A percentile compares a stretch with the other conserved stretches of the same genome.
These are phyloP conservation scores for Brachyistius frenatus DNA, from an alignment of 2,113 vertebrate species.

Conservation along the genomic window DNA sequence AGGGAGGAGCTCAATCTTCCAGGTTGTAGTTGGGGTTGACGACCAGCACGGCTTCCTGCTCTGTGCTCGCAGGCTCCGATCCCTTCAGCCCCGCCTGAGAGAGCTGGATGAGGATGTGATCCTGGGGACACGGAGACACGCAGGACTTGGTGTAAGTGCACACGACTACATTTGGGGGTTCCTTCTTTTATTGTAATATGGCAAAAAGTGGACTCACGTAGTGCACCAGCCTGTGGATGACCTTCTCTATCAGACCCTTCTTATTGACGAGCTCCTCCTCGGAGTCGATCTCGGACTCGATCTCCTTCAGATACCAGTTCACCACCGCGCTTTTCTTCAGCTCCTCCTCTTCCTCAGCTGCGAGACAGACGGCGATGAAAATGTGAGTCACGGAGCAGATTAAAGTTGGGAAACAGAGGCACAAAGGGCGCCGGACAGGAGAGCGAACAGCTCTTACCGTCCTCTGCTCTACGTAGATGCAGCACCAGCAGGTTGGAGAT, in stretches of 20 bases:
- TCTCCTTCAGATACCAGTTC: constrained; percentile 99
- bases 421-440: not conserved
- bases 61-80: constrained; percentile 79
- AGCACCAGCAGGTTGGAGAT: constrained; percentile 97
- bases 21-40: constrained; percentile 98
- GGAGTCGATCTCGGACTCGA: constrained; percentile 97
- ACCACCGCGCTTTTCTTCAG: constrained; percentile 93
- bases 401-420: not conserved
- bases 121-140: constrained; percentile 78
- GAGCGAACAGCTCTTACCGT: constrained; percentile 82
- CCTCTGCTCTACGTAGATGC: constrained; percentile 92
- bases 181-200: not conserved
- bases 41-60: constrained; percentile 90
- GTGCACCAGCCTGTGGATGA: constrained; percentile 94
- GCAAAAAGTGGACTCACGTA: constrained; percentile 85
- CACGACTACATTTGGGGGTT: not conserved
- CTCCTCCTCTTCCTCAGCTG: constrained; percentile 91
- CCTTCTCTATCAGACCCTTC: constrained; percentile 95
- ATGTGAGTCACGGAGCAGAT: not conserved
- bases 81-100: constrained; percentile 90
- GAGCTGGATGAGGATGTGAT: constrained; percentile 97
- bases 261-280: constrained; percentile 95
- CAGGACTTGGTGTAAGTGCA: not conserved
- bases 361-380: not conserved
- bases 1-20: constrained; percentile 86